Evolutionary conservation across 1,140 invertebrate species (phyloP).

Genomic region (Lepidurus arcticus): DNA sequence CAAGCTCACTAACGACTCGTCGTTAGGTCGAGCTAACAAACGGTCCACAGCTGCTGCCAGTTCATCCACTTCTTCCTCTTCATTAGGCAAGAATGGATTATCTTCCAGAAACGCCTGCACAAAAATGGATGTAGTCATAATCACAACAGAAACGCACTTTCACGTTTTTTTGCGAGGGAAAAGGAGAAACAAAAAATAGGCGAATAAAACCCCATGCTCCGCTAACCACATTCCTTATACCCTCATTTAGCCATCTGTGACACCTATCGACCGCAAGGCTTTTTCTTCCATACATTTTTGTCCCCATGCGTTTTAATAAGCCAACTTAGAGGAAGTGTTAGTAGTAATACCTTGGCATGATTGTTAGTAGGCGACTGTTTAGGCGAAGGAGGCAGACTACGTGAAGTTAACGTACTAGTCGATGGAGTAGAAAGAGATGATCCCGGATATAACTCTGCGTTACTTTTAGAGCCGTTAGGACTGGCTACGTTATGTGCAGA

Average conservation of each 20-base stretch:
- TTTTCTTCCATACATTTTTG: background rate
- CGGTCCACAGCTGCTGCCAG: slow-evolving; percentile 44
- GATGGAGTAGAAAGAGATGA: background rate
- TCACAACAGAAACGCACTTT: background rate
- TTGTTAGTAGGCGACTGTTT: slow-evolving; percentile 57
- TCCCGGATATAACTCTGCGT: background rate
- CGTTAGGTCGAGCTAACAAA: slow-evolving; percentile 45
- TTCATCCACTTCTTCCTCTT: slow-evolving; percentile 41
- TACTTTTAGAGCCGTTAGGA: slow-evolving; percentile 31
- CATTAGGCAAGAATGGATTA: slow-evolving; percentile 38
- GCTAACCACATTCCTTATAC: slow-evolving; percentile 31
- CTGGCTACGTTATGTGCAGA: slow-evolving; percentile 53
- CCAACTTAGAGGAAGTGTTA: background rate
- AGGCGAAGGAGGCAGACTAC: slow-evolving; percentile 72
- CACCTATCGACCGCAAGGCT: background rate
- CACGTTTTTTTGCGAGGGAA: background rate
- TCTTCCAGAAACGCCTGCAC: slow-evolving; percentile 43
- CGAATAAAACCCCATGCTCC: background rate
- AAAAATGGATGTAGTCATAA: background rate
- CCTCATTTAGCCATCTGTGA: background rate
- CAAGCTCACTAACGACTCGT: slow-evolving; percentile 69
- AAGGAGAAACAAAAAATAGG: background rate
- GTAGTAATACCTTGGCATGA: slow-evolving; percentile 47
- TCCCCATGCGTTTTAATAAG: background rate
- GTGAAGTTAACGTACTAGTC: slow-evolving; percentile 44